Conservation (phyloP, 2,113 vertebrate species). For the Pteropus alecto region DNA sequence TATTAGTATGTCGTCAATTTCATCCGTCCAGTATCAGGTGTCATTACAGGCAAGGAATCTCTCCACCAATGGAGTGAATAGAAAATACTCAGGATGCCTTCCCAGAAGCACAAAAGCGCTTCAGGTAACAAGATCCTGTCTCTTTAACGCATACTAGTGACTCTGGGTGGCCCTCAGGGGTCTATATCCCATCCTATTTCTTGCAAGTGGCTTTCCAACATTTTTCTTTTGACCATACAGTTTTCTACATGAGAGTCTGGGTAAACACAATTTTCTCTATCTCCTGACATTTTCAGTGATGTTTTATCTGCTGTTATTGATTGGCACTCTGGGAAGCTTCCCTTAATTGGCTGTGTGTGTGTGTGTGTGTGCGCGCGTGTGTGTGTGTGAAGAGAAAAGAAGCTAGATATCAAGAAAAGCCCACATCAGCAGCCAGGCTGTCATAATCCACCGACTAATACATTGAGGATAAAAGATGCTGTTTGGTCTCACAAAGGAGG, state of each 20-base stretch:
- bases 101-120: not conserved
- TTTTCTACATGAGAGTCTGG: not conserved
- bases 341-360: conserved; percentile 9
- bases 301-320: conserved; percentile 58
- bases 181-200: not conserved
- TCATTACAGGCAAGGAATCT: not conserved
- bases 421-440: not conserved
- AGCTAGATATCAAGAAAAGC: conserved; percentile 10
- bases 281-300: conserved; percentile 49
- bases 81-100: not conserved
- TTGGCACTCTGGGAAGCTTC: conserved; percentile 40
- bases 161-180: not conserved
- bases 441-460: not conserved
- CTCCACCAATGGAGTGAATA: not conserved
- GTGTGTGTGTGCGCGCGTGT: conserved; percentile 26
- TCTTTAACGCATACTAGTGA: not conserved
- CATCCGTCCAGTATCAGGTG: not conserved
- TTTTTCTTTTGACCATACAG: not conserved
- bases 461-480: not conserved
- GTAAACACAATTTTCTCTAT: conserved; percentile 11
- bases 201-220: not conserved
- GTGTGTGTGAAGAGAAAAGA: not conserved
- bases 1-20: not conserved
- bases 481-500: not conserved
- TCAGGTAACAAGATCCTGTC: not conserved